Evolutionary conservation across 2,113 vertebrate species (phyloP).

Genomic region (Sturnus vulgaris): DNA sequence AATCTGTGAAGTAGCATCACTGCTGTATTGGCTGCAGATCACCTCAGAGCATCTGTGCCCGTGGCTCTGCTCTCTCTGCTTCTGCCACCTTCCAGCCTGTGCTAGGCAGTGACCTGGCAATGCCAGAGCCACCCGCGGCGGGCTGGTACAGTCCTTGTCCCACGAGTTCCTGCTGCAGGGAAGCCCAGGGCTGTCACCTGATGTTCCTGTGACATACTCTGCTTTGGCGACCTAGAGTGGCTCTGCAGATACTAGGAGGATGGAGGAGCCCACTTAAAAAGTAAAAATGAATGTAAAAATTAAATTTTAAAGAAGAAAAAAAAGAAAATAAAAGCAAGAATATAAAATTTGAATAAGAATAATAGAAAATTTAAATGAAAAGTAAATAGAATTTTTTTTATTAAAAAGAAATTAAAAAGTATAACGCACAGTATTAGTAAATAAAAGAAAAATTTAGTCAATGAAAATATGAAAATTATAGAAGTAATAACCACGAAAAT

Average conservation of each 20-base stretch:
- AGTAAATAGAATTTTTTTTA: neutral
- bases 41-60: rapidly evolving
- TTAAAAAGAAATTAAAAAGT: neutral
- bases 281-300: neutral
- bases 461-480: neutral
- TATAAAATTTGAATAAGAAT: neutral
- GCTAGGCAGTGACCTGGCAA: neutral
- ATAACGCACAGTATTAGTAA: neutral
- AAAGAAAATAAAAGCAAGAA: neutral
- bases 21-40: neutral
- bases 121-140: neutral
- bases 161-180: neutral
- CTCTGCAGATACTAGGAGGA: neutral
- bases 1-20: neutral
- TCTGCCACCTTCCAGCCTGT: neutral
- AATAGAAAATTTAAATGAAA: neutral
- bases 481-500: neutral
- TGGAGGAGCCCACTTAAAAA: neutral
- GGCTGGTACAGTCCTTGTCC: neutral
- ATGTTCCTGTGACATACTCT: neutral
- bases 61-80: neutral
- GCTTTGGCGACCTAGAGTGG: neutral
- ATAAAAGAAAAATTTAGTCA: neutral
- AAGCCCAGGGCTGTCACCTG: neutral
- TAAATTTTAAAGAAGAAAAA: neutral